phyloP scores from a whole-genome alignment of 2,113 vertebrate genomes.

The Nettapus auritus region DNA sequence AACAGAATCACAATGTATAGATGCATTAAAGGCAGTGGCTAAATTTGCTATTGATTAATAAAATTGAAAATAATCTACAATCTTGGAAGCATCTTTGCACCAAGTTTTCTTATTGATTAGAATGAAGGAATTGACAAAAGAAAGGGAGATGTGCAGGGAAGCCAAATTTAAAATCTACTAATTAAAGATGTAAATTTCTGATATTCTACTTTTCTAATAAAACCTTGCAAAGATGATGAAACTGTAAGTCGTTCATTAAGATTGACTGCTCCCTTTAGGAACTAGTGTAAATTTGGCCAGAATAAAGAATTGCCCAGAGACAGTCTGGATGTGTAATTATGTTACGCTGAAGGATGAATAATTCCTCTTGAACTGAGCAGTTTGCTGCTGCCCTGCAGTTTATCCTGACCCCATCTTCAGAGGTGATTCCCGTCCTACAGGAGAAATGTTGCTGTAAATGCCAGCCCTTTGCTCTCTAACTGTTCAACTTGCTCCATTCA shows the following conservation, averaged over 20 bases:
- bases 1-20: neutral
- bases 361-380: neutral
- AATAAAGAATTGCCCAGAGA: slow-evolving; percentile 24
- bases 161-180: slow-evolving; percentile 3
- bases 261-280: slow-evolving; percentile 49
- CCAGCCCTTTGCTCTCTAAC: neutral
- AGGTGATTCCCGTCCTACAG: neutral
- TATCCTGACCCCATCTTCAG: slow-evolving; percentile 4
- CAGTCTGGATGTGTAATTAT: slow-evolving; percentile 36
- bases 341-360: slow-evolving; percentile 40
- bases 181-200: slow-evolving; percentile 19
- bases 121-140: neutral
- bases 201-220: neutral
- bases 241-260: slow-evolving; percentile 27
- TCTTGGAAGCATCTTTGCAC: neutral
- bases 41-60: neutral
- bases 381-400: slow-evolving; percentile 30
- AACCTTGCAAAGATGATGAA: slow-evolving; percentile 13
- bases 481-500: neutral
- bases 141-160: neutral
- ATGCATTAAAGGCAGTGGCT: neutral
- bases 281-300: neutral
- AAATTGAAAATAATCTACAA: neutral
- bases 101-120: neutral
- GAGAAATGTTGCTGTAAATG: neutral